Conservation (phyloP, 2,888 invertebrate genomes). For the Agonopterix arenella region DNA sequence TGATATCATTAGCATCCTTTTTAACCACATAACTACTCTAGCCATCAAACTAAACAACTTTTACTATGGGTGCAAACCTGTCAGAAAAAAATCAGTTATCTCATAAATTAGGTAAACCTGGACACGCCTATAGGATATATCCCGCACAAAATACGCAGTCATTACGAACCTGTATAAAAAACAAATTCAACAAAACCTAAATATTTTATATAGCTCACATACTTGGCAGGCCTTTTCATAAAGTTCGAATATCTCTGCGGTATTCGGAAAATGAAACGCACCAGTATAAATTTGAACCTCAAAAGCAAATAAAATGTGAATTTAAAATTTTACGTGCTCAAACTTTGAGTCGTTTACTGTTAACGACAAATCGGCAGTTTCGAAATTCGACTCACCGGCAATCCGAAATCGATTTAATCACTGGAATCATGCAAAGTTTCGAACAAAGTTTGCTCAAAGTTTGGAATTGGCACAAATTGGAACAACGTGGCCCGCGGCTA, state of each 20-base stretch:
- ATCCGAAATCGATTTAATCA: constrained; percentile 74
- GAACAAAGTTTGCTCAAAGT: constrained; percentile 66
- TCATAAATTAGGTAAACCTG: too few relatives aligned
- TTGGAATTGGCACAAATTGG: constrained; percentile 69
- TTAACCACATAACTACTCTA: too few relatives aligned
- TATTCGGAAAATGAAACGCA: neutral
- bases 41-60: too few relatives aligned
- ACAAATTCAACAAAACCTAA: too few relatives aligned
- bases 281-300: constrained; percentile 3
- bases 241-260: constrained; percentile 1
- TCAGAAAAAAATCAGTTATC: too few relatives aligned
- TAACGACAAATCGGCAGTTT: constrained; percentile 67
- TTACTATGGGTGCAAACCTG: too few relatives aligned
- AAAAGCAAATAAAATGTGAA: constrained; percentile 36
- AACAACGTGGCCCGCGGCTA: constrained; percentile 63
- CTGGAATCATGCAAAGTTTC: constrained; percentile 68
- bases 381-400: constrained; percentile 50
- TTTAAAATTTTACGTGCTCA: constrained; percentile 55
- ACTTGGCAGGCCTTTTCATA: neutral
- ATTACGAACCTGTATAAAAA: too few relatives aligned
- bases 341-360: constrained; percentile 55
- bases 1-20: too few relatives aligned
- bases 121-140: too few relatives aligned
- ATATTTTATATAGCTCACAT: too few relatives aligned
- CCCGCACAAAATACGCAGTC: too few relatives aligned